Conservation (phyloP, 2,797 vertebrate genomes). For the Halcyon badia region DNA sequence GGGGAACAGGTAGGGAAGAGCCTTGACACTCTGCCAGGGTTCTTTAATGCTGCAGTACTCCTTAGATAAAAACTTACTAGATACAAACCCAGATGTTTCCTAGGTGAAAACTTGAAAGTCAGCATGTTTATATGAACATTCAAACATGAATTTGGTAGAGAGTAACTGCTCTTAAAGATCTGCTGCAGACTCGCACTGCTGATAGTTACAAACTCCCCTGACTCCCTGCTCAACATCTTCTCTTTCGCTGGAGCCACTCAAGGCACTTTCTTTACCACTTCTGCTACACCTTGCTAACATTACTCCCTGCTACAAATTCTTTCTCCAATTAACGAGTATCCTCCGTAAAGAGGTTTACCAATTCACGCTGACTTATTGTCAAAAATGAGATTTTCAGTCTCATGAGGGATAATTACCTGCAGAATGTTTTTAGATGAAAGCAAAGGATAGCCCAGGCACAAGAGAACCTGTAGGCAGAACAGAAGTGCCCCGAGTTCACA, state of each 20-base stretch:
- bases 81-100: neutral
- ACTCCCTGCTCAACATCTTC: neutral
- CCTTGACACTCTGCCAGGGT: conserved; percentile 19
- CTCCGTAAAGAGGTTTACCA: neutral
- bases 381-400: neutral
- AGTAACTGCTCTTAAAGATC: neutral
- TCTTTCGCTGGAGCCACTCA: conserved; percentile 53
- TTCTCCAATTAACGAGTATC: conserved; percentile 12
- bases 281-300: neutral
- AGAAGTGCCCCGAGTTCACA: neutral
- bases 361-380: neutral
- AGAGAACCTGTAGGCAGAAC: neutral
- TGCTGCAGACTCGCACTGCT: conserved; percentile 11
- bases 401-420: neutral
- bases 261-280: conserved; percentile 68
- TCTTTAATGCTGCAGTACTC: neutral
- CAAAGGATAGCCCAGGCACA: neutral
- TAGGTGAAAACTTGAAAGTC: neutral
- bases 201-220: conserved; percentile 2
- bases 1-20: neutral
- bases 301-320: neutral
- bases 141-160: conserved; percentile 14
- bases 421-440: neutral
- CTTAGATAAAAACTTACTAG: neutral
- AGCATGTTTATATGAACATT: neutral